These are phyloP conservation scores for Planiliza haematocheilus DNA, from an alignment of 2,113 vertebrate species.

Conservation along the genomic window DNA sequence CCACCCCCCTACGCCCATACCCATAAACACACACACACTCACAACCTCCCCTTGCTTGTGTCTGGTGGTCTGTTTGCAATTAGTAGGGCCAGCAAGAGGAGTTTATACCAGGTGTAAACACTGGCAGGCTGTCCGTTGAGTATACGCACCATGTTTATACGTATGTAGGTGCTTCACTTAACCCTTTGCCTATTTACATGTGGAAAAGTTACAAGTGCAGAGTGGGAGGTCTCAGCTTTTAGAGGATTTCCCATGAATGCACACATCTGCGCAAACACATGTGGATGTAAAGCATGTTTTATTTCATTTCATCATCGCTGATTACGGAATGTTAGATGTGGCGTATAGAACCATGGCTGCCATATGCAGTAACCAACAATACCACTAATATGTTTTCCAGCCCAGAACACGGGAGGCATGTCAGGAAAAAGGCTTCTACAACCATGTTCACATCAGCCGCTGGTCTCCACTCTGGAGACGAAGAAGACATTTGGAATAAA, in stretches of 20 bases:
- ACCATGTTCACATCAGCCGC: conserved; percentile 18
- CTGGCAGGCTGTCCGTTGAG: conserved; percentile 39
- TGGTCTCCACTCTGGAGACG: not conserved
- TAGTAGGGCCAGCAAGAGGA: conserved; percentile 52
- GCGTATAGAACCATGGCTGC: conserved; percentile 5
- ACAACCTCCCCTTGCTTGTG: not conserved
- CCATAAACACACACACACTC: conserved; percentile 11
- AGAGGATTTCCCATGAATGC: conserved; percentile 8
- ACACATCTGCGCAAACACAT: conserved; percentile 18
- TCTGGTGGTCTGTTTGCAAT: conserved; percentile 69
- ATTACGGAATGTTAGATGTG: not conserved
- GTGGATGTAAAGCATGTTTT: conserved; percentile 8
- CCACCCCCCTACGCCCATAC: too few species aligned
- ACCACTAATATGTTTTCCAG: conserved; percentile 57
- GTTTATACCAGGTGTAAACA: conserved; percentile 74
- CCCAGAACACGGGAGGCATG: conserved; percentile 12
- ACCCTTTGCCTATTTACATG: conserved; percentile 20
- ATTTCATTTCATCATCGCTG: not conserved
- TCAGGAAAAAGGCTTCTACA: conserved; percentile 23
- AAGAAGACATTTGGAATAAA: not conserved
- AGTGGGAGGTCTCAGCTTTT: conserved; percentile 57
- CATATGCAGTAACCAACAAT: conserved; percentile 13
- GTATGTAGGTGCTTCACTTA: conserved; percentile 34
- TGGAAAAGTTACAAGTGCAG: conserved; percentile 1
- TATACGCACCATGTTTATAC: conserved; percentile 65